Evolutionary conservation across 2,888 invertebrate species (phyloP).

Genomic region (Pollenia amentaria): DNA sequence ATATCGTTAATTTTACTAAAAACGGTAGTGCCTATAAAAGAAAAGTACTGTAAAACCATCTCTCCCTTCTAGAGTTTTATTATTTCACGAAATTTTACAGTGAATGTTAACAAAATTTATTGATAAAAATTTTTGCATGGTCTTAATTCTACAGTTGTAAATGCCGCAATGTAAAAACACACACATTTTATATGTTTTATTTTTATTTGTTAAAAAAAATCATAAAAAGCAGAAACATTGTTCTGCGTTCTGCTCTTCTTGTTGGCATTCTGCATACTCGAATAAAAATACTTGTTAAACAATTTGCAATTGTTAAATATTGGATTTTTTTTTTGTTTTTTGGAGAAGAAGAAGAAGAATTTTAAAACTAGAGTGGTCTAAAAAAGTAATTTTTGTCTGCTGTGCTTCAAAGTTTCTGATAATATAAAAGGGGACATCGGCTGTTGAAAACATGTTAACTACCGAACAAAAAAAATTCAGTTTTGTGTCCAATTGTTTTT

Average conservation of each 20-base stretch:
- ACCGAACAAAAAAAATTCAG: no score
- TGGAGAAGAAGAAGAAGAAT: no score
- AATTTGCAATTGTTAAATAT: slow-evolving; percentile 38
- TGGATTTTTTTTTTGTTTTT: not conserved
- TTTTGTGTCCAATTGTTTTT: no score
- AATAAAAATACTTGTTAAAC: slow-evolving; percentile 21
- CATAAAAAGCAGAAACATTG: not conserved
- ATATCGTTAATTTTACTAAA: no score
- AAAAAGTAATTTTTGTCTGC: no score
- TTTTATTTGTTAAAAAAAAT: not conserved
- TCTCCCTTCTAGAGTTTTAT: no score
- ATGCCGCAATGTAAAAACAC: slow-evolving; percentile 36
- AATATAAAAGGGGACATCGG: no score
- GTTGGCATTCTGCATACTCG: slow-evolving; percentile 18
- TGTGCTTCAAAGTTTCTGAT: no score
- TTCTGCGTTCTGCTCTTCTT: slow-evolving; percentile 26
- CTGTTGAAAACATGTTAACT: no score
- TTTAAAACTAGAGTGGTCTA: no score
- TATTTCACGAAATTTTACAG: not conserved
- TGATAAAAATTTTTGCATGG: slow-evolving; percentile 30
- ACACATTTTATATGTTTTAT: not conserved
- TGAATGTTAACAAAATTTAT: slow-evolving; percentile 27
- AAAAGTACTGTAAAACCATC: no score
- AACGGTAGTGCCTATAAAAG: no score
- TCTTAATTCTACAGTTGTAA: slow-evolving; percentile 12